phyloP scores from a whole-genome alignment of 2,888 invertebrate species.

The Orthosia gothica region DNA sequence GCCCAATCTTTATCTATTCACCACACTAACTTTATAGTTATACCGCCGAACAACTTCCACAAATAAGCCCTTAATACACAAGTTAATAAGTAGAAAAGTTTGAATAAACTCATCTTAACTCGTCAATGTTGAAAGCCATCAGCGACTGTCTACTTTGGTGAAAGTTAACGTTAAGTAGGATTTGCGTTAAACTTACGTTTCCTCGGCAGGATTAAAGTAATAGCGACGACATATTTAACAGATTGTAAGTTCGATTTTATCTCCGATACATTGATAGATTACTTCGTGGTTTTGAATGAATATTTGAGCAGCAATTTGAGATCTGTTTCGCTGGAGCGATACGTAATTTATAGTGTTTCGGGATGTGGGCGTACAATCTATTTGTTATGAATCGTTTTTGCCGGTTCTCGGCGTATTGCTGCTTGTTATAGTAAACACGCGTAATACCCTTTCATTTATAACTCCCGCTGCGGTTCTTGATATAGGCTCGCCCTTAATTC shows the following conservation, averaged over 20 bases:
- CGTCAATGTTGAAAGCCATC: constrained; percentile 88
- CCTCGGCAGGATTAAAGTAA: constrained; percentile 87
- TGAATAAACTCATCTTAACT: constrained; percentile 87
- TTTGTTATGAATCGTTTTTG: constrained; percentile 71
- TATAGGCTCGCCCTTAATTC: constrained; percentile 90
- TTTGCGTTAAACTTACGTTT: constrained; percentile 87
- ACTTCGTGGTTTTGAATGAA: constrained; percentile 51
- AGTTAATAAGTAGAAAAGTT: constrained; percentile 90
- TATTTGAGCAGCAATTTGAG: constrained; percentile 60
- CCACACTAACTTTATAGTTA: constrained; percentile 76
- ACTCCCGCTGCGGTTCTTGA: constrained; percentile 89
- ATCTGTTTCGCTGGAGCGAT: constrained; percentile 52
- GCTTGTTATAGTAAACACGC: constrained; percentile 84
- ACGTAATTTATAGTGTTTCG: constrained; percentile 50
- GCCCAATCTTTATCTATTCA: constrained; percentile 81
- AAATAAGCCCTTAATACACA: constrained; percentile 87
- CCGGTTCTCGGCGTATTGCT: constrained; percentile 72
- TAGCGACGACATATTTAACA: constrained; percentile 81
- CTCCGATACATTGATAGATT: constrained; percentile 54
- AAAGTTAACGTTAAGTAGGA: constrained; percentile 90
- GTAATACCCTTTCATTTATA: constrained; percentile 91
- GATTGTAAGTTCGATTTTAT: constrained; percentile 67
- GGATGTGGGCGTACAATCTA: constrained; percentile 48
- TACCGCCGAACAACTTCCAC: constrained; percentile 75
- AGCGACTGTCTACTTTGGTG: constrained; percentile 89